Evolutionary conservation across 1,140 invertebrate genomes (phyloP), one percentile per base, ranked within the genome.

Genomic region (Cecropterus lyciades): DNA sequence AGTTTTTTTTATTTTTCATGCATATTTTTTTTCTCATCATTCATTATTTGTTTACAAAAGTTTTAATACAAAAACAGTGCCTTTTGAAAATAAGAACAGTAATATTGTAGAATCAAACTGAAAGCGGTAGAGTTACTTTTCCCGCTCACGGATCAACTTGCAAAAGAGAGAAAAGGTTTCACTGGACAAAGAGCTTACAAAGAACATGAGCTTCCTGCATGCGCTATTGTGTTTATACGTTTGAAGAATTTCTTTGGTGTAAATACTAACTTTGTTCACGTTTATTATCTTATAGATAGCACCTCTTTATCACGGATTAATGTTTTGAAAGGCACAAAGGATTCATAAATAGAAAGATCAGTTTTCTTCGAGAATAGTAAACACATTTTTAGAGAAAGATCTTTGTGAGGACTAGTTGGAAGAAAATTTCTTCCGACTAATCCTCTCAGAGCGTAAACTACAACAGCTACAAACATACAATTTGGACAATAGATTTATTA

Each of bases 171-270:
- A 59, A 59, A 59, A 48, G 24, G 45, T 48, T 48, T 33, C 10
- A n/a, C 43, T 59, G 56, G 43, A 48, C 56, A 59, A 59, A 48
- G 56, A 59, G 43, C 56, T 46, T 59, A 33, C 15, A 59, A 45
- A 45, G 56, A 45, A 59, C 56, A 48, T 48, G 24, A 59, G 56
- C 43, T 48, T 59, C 56, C 56, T 59, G 43, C 27, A 33, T 48
- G 42, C 20, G 43, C 24, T 46, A 46, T 59, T 59, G 14, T 59
- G 56, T 59, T 59, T 48, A 3, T 27, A 27, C 42, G 20, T 46
- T 59, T 59, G 56, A 46, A 33, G n/a, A 46, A 27, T 53, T 53
- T 59, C 55, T 43, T 20, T 56, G 33, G 15, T 8, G 16, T 42
- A 17, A 16, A 40, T 9, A 55, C 17, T n/a, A 55, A 13, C 40